A percentile compares a stretch with the other conserved stretches of the same genome.
Conservation (phyloP, 2,888 invertebrate genomes). For the Gymnosoma rotundatum region DNA sequence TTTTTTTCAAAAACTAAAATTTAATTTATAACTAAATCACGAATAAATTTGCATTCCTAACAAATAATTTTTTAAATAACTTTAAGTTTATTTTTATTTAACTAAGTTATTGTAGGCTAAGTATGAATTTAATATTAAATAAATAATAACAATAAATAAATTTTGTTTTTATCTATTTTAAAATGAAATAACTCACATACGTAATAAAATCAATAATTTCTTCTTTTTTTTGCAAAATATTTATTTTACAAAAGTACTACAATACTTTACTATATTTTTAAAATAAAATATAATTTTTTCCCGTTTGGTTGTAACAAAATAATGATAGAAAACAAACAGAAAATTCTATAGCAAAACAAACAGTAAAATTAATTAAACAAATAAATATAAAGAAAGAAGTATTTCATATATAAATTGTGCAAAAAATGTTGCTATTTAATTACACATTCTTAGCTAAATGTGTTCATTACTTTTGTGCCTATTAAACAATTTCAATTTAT, state of each 20-base stretch:
- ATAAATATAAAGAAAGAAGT: slow-evolving; percentile 59
- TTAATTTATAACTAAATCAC: slow-evolving; percentile 70
- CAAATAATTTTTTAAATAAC: slow-evolving; percentile 51
- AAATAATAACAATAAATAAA: slow-evolving; percentile 30
- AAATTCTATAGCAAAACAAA: slow-evolving; percentile 4
- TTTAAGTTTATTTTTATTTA: slow-evolving; percentile 54
- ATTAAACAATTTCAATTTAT: too few species aligned
- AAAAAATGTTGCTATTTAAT: background rate
- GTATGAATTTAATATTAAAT: slow-evolving; percentile 37
- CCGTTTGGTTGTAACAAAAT: slow-evolving; percentile 32
- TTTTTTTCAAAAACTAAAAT: slow-evolving; percentile 68
- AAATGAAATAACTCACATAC: slow-evolving; percentile 61
- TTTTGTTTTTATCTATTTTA: slow-evolving; percentile 61
- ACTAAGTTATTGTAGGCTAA: slow-evolving; percentile 61
- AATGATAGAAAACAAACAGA: background rate
- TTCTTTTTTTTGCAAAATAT: slow-evolving; percentile 30
- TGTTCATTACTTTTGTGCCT: too few species aligned
- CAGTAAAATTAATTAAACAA: slow-evolving; percentile 66
- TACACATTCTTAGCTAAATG: background rate
- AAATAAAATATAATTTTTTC: slow-evolving; percentile 31
- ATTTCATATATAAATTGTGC: background rate
- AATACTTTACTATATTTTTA: slow-evolving; percentile 69
- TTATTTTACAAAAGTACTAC: slow-evolving; percentile 57
- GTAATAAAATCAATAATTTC: slow-evolving; percentile 40
- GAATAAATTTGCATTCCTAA: slow-evolving; percentile 71